These are phyloP conservation scores for Saxidomus purpurata DNA, from an alignment of 1,140 invertebrate genomes.

Conservation along the genomic window DNA sequence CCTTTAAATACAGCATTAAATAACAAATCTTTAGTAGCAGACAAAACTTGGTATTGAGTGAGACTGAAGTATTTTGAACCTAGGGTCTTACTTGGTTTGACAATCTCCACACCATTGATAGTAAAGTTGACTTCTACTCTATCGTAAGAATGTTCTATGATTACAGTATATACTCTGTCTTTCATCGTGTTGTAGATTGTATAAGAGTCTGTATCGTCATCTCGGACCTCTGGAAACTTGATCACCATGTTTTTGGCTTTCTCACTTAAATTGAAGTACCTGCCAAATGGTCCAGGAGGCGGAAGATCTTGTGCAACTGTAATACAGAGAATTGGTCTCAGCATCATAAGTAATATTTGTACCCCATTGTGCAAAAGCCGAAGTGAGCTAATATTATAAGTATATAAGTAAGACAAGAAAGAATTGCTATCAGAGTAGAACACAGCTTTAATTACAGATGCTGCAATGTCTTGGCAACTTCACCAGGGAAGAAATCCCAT, in stretches of 20 bases:
- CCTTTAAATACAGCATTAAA: too few species aligned
- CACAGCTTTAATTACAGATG: too few species aligned
- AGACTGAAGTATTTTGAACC: too few species aligned
- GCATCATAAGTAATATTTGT: background rate
- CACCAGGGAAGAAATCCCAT: too few species aligned
- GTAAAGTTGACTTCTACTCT: constrained; percentile 7
- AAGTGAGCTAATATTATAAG: background rate
- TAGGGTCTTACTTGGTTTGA: constrained; percentile 44
- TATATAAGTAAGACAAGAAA: background rate
- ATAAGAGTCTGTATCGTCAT: background rate
- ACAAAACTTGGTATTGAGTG: too few species aligned
- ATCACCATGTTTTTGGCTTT: constrained; percentile 32
- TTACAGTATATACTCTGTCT: constrained; percentile 2
- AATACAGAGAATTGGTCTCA: background rate
- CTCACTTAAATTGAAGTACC: background rate
- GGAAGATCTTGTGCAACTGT: background rate
- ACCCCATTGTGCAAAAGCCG: background rate
- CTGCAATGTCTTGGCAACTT: too few species aligned
- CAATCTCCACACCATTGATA: background rate
- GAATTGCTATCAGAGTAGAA: too few species aligned
- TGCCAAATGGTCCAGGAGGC: background rate
- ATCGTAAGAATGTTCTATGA: constrained; percentile 30
- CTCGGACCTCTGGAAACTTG: constrained; percentile 4
- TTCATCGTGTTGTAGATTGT: constrained; percentile 19
- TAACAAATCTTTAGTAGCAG: too few species aligned